These are phyloP conservation scores for Cistogaster globosa DNA, from an alignment of 2,888 invertebrate species.

Conservation along the genomic window DNA sequence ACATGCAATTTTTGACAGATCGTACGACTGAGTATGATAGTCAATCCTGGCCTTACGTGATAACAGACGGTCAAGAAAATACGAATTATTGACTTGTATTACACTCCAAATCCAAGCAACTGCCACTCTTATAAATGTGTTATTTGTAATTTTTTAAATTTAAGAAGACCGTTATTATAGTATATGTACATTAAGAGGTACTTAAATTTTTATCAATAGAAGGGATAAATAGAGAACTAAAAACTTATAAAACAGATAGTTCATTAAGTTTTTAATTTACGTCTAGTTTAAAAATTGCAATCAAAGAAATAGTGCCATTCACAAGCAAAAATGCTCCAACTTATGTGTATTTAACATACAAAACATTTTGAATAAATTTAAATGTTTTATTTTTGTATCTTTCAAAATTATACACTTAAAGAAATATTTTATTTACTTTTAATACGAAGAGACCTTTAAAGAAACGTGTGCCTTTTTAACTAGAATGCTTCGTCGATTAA, in stretches of 20 bases:
- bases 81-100: too few relatives aligned
- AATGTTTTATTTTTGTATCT: too few relatives aligned
- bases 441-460: conserved; percentile 54
- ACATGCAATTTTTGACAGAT: too few relatives aligned
- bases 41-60: too few relatives aligned
- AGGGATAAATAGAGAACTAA: conserved; percentile 6
- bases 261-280: background rate
- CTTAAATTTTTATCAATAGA: conserved; percentile 18
- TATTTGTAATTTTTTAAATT: conserved; percentile 6
- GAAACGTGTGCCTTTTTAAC: conserved; percentile 48
- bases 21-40: too few relatives aligned
- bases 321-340: conserved; percentile 26
- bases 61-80: too few relatives aligned
- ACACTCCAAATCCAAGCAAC: too few relatives aligned
- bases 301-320: conserved; percentile 60
- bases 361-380: background rate
- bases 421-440: background rate
- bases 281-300: conserved; percentile 7
- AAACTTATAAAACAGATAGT: conserved; percentile 3
- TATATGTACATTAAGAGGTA: conserved; percentile 23
- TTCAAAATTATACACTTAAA: too few relatives aligned
- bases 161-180: conserved; percentile 17
- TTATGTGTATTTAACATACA: conserved; percentile 15
- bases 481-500: conserved; percentile 34
- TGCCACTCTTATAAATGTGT: background rate